Conservation (phyloP, 1,140 invertebrate species). For the Drosophila bocqueti region DNA sequence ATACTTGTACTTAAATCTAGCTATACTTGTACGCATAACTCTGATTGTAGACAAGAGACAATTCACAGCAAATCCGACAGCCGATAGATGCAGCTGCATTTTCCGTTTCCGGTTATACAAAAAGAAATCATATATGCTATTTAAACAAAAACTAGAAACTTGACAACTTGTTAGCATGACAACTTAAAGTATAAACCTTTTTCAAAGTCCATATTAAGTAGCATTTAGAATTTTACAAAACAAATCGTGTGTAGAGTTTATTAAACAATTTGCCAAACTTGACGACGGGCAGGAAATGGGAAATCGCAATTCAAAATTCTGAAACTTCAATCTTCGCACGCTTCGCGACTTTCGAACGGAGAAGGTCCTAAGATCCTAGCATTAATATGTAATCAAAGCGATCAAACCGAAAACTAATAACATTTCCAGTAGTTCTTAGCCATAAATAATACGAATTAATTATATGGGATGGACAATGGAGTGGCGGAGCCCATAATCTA, state of each 20-base stretch:
- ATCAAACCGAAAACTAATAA: conserved; percentile 42
- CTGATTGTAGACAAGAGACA: conserved; percentile 45
- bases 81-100: conserved; percentile 39
- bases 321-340: conserved; percentile 52
- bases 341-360: conserved; percentile 47
- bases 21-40: conserved; percentile 40
- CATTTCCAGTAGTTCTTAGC: conserved; percentile 74
- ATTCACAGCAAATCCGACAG: conserved; percentile 27
- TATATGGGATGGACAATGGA: conserved; percentile 1
- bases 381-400: conserved; percentile 19
- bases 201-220: conserved; percentile 79
- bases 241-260: conserved; percentile 62
- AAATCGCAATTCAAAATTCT: conserved; percentile 31
- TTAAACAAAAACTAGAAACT: conserved; percentile 10
- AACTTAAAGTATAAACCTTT: conserved; percentile 56
- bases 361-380: conserved; percentile 18
- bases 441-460: conserved; percentile 33
- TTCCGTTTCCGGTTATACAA: conserved; percentile 45
- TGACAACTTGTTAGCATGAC: conserved; percentile 13
- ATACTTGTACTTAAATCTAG: conserved; percentile 50
- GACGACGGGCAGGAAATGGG: conserved; percentile 24
- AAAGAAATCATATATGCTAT: conserved; percentile 47
- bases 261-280: conserved; percentile 72
- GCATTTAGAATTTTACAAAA: conserved; percentile 69
- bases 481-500: conserved; percentile 21